These are phyloP conservation scores for Brenthis ino DNA, from an alignment of 2,888 invertebrate species.

Conservation along the genomic window DNA sequence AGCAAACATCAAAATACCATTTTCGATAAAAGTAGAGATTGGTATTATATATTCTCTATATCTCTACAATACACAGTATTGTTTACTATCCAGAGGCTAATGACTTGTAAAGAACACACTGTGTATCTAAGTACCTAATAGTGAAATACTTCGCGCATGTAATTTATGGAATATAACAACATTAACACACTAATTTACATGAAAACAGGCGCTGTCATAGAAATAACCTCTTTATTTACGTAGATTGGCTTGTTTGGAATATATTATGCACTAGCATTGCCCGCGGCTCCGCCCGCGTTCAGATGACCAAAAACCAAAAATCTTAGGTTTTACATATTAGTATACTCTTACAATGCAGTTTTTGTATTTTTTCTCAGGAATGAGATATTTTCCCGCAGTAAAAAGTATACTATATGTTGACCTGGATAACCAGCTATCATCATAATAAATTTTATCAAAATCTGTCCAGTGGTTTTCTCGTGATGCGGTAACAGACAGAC, in stretches of 20 bases:
- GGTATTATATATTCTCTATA: background rate
- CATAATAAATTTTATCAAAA: no score
- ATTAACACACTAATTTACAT: slow-evolving; percentile 39
- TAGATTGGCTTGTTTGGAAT: slow-evolving; percentile 52
- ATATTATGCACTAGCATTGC: slow-evolving; percentile 49
- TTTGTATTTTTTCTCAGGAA: no score
- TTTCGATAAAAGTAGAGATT: background rate
- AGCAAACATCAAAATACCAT: background rate
- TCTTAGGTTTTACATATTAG: no score
- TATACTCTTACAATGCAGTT: no score
- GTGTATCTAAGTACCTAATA: slow-evolving; percentile 4
- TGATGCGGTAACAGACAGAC: no score
- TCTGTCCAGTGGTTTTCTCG: no score
- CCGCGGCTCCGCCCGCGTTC: no score
- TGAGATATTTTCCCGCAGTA: no score
- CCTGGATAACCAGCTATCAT: no score
- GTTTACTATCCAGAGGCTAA: slow-evolving; percentile 16
- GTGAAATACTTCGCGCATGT: slow-evolving; percentile 18
- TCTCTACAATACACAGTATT: background rate
- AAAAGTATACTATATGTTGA: no score
- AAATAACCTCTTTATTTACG: slow-evolving; percentile 45
- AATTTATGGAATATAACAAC: slow-evolving; percentile 26
- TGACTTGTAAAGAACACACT: background rate
- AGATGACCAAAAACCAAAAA: no score
- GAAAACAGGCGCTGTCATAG: slow-evolving; percentile 40